Conservation (phyloP, 2,797 vertebrate species). For the Coregonus suidteri region DNA sequence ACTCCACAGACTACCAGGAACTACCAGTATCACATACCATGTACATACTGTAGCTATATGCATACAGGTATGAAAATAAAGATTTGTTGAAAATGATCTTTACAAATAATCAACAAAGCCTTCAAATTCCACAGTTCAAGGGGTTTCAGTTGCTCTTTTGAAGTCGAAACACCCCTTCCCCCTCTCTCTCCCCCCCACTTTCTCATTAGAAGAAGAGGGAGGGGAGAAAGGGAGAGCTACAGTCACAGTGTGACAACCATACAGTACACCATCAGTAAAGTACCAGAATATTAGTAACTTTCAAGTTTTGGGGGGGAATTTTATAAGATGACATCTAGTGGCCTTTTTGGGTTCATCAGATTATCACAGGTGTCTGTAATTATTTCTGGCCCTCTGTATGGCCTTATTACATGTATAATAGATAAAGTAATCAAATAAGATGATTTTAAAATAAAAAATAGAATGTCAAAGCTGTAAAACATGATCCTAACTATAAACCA, state of each 20-base stretch:
- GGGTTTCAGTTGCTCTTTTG: background rate
- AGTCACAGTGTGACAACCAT: constrained; percentile 35
- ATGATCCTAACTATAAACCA: no score
- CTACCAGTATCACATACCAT: background rate
- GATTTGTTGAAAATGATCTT: background rate
- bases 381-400: no score
- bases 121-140: background rate
- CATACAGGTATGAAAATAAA: background rate
- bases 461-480: no score
- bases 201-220: constrained; percentile 34
- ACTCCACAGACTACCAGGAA: background rate
- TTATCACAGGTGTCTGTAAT: no score
- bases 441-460: no score
- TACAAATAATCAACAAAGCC: no score
- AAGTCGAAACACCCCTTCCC: background rate
- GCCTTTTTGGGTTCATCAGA: no score
- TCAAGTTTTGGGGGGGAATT: no score
- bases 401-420: no score
- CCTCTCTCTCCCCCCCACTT: background rate
- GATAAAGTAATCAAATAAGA: no score
- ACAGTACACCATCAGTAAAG: constrained; percentile 6
- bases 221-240: constrained; percentile 33
- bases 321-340: no score
- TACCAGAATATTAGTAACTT: no score
- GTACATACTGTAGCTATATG: background rate